These are phyloP conservation scores for Branchinecta lindahli DNA, from an alignment of 1,140 invertebrate genomes.

Conservation along the genomic window DNA sequence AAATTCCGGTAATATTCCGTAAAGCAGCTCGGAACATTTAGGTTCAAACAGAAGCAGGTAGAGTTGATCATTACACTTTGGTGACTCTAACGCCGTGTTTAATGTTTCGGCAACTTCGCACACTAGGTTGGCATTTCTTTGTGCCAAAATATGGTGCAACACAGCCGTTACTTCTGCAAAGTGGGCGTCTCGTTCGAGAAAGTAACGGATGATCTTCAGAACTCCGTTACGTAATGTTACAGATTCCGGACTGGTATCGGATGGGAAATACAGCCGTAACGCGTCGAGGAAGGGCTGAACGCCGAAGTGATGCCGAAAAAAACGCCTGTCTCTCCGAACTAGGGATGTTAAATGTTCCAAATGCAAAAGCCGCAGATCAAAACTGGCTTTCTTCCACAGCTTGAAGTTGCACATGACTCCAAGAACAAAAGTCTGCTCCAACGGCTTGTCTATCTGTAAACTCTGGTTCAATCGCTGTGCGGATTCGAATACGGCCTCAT, in stretches of 20 bases:
- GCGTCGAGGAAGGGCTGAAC: not conserved
- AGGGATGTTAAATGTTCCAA: constrained; percentile 1
- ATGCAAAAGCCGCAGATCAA: not conserved
- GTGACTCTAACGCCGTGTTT: not conserved
- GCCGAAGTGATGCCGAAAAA: not conserved
- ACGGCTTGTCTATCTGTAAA: not conserved
- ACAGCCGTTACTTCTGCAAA: not conserved
- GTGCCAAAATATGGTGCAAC: not conserved
- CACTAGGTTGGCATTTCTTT: not conserved
- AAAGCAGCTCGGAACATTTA: not conserved
- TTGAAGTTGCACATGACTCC: not conserved
- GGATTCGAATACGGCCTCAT: not conserved
- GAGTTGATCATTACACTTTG: not conserved
- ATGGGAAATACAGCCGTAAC: not conserved
- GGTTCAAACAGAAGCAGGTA: constrained; percentile 3
- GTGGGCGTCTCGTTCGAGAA: not conserved
- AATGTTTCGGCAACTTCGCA: not conserved
- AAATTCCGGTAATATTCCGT: not conserved
- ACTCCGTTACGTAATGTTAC: not conserved
- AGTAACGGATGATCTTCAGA: not conserved
- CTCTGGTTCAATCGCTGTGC: not conserved
- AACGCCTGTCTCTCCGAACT: not conserved
- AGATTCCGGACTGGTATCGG: not conserved
- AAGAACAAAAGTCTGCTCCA: not conserved
- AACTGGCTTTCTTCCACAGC: not conserved